These are phyloP conservation scores for Paramisgurnus dabryanus DNA, from an alignment of 2,113 vertebrate species.

Conservation along the genomic window DNA sequence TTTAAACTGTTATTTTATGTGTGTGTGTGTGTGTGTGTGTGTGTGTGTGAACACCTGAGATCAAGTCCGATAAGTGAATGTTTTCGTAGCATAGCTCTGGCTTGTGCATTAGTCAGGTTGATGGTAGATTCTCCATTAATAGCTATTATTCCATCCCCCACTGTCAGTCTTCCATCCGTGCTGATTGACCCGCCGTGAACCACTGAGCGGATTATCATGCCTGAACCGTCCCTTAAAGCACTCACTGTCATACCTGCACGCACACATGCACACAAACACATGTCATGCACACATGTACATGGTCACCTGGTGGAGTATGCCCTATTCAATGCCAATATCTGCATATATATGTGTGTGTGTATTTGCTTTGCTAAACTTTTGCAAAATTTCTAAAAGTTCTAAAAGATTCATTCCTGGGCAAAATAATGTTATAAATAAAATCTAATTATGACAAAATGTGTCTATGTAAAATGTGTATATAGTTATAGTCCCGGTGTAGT, in stretches of 20 bases:
- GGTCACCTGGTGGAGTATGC: not conserved
- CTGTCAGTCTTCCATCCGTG: constrained; percentile 87
- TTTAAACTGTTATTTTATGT: not conserved
- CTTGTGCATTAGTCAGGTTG: constrained; percentile 84
- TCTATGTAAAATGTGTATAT: too few relatives aligned
- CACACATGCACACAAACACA: constrained; percentile 59
- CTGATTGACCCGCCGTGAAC: constrained; percentile 90
- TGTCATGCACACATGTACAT: constrained; percentile 39
- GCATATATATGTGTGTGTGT: not conserved
- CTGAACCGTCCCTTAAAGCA: constrained; percentile 89
- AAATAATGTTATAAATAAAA: too few relatives aligned
- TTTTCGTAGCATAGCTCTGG: constrained; percentile 89
- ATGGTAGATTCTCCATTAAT: constrained; percentile 88
- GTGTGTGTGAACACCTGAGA: constrained; percentile 77
- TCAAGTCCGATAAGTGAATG: constrained; percentile 92
- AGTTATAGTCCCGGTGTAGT: too few relatives aligned
- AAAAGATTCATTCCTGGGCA: too few relatives aligned
- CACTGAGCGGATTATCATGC: constrained; percentile 91
- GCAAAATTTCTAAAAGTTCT: too few relatives aligned
- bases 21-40: constrained; percentile 22
- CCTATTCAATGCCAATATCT: not conserved
- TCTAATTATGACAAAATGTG: too few relatives aligned
- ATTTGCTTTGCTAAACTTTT: too few relatives aligned
- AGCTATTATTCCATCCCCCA: constrained; percentile 89
- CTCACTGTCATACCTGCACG: constrained; percentile 93